Percentiles rank a stretch among this genome's conserved stretches.
phyloP scores from a whole-genome alignment of 1,140 invertebrate genomes.

The Euura lappo region DNA sequence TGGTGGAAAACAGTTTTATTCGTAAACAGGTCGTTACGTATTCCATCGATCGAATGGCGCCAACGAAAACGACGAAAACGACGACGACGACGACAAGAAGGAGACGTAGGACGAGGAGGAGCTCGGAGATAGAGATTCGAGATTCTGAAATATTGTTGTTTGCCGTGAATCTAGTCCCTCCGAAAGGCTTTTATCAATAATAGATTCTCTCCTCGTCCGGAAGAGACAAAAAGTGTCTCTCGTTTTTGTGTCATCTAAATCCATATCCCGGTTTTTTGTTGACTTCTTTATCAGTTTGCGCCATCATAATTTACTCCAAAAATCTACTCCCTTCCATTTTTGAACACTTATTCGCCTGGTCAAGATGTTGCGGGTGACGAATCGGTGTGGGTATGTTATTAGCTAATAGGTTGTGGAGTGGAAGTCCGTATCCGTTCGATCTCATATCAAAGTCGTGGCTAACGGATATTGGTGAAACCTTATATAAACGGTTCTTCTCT shows the following conservation, averaged over 20 bases:
- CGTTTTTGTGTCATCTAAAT: neutral
- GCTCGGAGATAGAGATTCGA: neutral
- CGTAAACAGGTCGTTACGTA: neutral
- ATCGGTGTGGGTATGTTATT: too few species aligned
- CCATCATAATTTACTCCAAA: too few species aligned
- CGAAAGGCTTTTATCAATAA: neutral
- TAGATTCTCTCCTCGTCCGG: neutral
- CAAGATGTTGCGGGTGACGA: too few species aligned
- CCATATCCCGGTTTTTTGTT: neutral
- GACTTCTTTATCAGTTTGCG: too few species aligned
- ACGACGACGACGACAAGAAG: neutral
- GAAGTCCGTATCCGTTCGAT: neutral
- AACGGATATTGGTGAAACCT: slow-evolving; percentile 4
- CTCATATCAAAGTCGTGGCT: neutral
- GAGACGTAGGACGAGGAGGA: neutral
- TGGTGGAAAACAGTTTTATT: neutral
- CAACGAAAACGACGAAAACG: neutral
- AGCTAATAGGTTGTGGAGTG: too few species aligned
- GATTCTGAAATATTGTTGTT: neutral
- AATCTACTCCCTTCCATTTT: too few species aligned
- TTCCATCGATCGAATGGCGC: neutral
- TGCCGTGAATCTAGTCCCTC: neutral
- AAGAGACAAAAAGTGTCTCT: neutral
- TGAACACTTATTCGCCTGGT: too few species aligned
- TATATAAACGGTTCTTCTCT: neutral